A percentile compares a stretch with the other conserved stretches of the same genome.
Evolutionary conservation across 1,140 invertebrate species (phyloP).

Genomic region (Brachionus rotundiformis): DNA sequence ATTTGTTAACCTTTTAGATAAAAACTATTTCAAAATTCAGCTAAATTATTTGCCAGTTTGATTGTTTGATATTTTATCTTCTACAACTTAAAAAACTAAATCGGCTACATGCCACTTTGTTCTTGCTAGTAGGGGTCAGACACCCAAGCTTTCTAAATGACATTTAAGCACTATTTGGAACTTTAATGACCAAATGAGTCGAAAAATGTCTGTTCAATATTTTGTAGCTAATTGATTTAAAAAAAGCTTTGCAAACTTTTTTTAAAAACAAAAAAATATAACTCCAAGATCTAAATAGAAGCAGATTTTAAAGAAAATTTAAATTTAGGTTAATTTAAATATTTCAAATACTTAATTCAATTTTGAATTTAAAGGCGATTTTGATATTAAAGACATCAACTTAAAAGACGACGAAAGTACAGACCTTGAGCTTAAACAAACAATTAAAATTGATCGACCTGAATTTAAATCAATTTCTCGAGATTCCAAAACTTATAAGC

Average conservation of each 20-base stretch:
- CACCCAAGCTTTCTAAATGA: neutral
- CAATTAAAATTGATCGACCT: neutral
- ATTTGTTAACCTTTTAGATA: neutral
- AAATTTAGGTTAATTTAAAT: conserved; percentile 5
- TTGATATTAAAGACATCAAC: conserved; percentile 30
- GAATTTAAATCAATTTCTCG: conserved; percentile 11
- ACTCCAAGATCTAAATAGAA: neutral
- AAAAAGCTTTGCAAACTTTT: neutral
- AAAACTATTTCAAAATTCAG: conserved; percentile 8
- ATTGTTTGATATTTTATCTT: neutral
- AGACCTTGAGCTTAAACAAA: neutral
- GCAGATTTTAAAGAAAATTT: neutral
- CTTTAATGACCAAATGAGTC: too few species aligned
- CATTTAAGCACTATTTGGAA: neutral
- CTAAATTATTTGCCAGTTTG: too few species aligned
- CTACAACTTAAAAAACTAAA: too few species aligned
- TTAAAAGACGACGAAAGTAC: neutral
- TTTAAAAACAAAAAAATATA: too few species aligned
- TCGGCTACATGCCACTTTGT: too few species aligned
- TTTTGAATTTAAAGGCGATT: neutral
- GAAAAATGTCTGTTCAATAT: too few species aligned
- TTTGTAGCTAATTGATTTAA: too few species aligned
- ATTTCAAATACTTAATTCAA: neutral
- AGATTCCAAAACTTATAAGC: conserved; percentile 28
- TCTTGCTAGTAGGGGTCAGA: too few species aligned